Conservation (phyloP, 2,797 vertebrate species). For the Liasis olivaceus region DNA sequence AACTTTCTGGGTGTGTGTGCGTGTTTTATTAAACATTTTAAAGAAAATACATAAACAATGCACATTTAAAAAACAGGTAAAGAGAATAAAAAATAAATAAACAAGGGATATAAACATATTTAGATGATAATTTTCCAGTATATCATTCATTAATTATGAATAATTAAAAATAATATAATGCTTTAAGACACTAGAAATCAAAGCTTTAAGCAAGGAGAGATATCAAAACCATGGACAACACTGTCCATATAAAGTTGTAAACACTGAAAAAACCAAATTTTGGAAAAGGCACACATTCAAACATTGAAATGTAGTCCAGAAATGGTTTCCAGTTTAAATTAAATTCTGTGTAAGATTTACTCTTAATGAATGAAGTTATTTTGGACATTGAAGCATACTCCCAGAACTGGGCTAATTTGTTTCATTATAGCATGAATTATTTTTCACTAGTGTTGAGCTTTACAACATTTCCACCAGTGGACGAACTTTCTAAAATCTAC, state of each 20-base stretch:
- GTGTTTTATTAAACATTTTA: background rate
- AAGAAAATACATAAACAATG: background rate
- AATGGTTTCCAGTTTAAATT: background rate
- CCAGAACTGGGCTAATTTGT: background rate
- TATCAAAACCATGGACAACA: background rate
- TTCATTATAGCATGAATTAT: background rate
- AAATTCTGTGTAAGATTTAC: background rate
- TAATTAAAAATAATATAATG: background rate
- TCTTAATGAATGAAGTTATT: background rate
- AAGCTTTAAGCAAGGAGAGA: background rate
- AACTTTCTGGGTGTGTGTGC: background rate
- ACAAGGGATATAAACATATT: background rate
- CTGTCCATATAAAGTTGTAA: background rate
- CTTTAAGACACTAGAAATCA: background rate
- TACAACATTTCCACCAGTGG: background rate
- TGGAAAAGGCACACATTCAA: background rate
- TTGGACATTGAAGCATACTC: background rate
- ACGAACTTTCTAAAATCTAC: background rate
- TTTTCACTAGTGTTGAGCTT: background rate
- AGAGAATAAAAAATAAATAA: background rate
- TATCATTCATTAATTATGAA: no score
- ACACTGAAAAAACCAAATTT: background rate
- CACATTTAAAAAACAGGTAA: background rate
- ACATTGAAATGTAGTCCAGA: background rate
- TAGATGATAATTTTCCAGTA: background rate